Base-by-base conservation (phyloP, 2,888 invertebrate genomes). In the Tenthredo livida region DNA sequence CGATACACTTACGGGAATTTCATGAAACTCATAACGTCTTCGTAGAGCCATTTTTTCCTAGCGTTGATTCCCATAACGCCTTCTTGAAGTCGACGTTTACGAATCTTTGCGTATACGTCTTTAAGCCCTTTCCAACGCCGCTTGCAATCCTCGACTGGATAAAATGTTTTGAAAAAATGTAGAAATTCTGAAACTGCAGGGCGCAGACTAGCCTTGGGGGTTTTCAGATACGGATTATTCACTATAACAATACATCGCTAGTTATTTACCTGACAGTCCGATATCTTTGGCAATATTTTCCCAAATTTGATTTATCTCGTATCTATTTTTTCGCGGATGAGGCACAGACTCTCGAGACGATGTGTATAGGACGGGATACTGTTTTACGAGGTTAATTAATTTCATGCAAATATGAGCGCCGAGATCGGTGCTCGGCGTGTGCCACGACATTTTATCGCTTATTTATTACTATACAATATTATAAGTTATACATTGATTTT, bases 1-100 rank as follows among this genome's bases (percentile, higher is more conserved):
- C 29, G 2, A 61, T 67, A 33, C 33, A 83, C 83, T 67, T n/a
- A 83, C 83, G 67, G 29, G 33, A 83, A 83, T 17, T 65, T 83
- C 29, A 83, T 47, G 50, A 83, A 83, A 33, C 47, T 67, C 83
- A 83, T 83, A 9, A 21, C 25, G 2, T 83, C 67, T 83, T 83
- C 83, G 47, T 83, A 83, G 6, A 83, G 37, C 83, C 83, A 83
- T 67, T 83, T 83, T 29, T 54, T 83, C 29, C 29, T 25, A 12
- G 67, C 10, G 17, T n/a, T 37, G 4, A 83, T 83, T 47, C 83
- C 83, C 21, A 83, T 10, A n/a, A 67, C 67, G 12, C n/a, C 33
- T 67, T 83, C 83, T 29, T 83, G 83, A 21, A 83, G 50, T 50
- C 83, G 9, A 17, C 83, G 83, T 50, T 67, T 83, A 37, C 83